Evolutionary conservation across 2,113 vertebrate genomes (phyloP).

Genomic region (Nesoenas mayeri): DNA sequence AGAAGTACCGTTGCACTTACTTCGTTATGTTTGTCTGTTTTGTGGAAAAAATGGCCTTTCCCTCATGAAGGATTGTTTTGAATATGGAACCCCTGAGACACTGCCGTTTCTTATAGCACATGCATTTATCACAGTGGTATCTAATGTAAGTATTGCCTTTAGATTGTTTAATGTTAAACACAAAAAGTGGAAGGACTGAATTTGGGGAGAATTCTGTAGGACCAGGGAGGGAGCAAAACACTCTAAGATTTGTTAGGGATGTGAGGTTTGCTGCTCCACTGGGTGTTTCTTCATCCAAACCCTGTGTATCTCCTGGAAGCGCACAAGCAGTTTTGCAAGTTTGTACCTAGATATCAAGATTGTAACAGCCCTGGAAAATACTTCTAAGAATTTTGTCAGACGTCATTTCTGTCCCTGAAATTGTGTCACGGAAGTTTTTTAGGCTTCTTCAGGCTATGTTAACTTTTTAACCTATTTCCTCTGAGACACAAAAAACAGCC

Average conservation of each 20-base stretch:
- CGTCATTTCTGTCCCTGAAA: not conserved
- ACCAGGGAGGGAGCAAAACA: not conserved
- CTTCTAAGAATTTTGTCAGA: not conserved
- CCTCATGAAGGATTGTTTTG: conserved; percentile 99
- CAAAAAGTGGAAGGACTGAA: not conserved
- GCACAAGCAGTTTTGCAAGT: not conserved
- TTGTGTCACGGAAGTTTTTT: not conserved
- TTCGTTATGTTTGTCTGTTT: conserved; percentile 97
- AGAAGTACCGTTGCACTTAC: conserved; percentile 97
- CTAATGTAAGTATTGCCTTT: conserved; percentile 87
- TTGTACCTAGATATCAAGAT: not conserved
- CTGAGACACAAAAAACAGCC: not conserved
- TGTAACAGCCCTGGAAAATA: not conserved
- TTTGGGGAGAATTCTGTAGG: not conserved
- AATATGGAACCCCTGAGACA: conserved; percentile 91
- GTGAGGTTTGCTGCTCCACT: not conserved
- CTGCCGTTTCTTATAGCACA: conserved; percentile 97
- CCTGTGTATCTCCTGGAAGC: not conserved
- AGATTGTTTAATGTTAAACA: not conserved
- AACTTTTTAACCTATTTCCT: not conserved
- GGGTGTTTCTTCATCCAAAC: not conserved
- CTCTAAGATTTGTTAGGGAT: not conserved
- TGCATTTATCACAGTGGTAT: conserved; percentile 98
- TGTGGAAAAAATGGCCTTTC: conserved; percentile 98
- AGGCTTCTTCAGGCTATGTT: not conserved